Evolutionary conservation across 2,113 vertebrate species (phyloP).

Genomic region (Archilochus colubris): DNA sequence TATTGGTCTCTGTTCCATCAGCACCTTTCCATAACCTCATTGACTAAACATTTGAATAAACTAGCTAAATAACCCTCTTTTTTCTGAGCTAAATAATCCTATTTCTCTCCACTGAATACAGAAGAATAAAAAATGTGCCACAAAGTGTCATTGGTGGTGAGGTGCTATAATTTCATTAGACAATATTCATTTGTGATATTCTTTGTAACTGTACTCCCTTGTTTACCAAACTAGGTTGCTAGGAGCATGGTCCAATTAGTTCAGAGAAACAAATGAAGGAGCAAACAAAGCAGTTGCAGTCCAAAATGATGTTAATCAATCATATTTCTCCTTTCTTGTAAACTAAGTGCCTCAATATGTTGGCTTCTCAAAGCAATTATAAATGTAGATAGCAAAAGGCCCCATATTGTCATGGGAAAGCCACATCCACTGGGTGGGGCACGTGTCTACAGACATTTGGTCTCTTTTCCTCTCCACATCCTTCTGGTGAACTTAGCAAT

Average conservation of each 20-base stretch:
- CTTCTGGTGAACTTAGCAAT: neutral
- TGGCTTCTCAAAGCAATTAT: neutral
- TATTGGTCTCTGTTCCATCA: slow-evolving; percentile 20
- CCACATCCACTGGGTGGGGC: neutral
- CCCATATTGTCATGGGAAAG: neutral
- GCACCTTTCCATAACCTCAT: slow-evolving; percentile 36
- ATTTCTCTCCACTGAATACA: neutral
- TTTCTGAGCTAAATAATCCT: neutral
- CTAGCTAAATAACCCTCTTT: slow-evolving; percentile 11
- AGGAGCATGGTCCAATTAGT: neutral
- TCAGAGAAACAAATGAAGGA: neutral
- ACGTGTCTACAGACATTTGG: neutral
- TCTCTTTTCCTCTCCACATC: neutral
- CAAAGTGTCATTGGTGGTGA: neutral
- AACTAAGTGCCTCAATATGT: neutral
- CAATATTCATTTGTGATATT: slow-evolving; percentile 1
- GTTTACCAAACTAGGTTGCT: neutral
- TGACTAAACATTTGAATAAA: slow-evolving; percentile 45
- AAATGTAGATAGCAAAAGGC: neutral
- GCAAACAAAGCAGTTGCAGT: neutral
- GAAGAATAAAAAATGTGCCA: neutral
- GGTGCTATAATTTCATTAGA: neutral
- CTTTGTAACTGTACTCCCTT: neutral
- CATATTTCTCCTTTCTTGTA: neutral
- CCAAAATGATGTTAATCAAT: neutral